A percentile compares a stretch with the other conserved stretches of the same genome.
Conservation (phyloP, 1,140 invertebrate genomes). For the Brachionus angularis region DNA sequence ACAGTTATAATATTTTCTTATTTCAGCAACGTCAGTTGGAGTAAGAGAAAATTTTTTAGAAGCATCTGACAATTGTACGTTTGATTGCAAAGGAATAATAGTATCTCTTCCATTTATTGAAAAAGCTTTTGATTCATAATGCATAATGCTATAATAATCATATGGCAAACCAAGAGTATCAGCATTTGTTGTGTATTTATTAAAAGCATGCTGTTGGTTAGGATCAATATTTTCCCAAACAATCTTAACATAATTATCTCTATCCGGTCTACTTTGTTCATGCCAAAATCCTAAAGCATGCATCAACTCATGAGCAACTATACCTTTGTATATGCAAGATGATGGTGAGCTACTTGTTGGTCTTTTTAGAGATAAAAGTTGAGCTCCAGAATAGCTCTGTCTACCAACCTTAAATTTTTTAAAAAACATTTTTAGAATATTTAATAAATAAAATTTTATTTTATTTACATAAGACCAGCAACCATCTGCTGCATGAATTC, state of each 20-base stretch:
- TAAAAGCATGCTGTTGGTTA: background rate
- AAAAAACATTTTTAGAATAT: background rate
- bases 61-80: background rate
- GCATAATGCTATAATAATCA: constrained; percentile 15
- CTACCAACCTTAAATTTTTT: constrained; percentile 34
- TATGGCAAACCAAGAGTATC: background rate
- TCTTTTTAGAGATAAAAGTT: background rate
- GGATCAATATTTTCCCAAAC: background rate
- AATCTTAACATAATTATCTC: constrained; percentile 67
- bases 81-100: background rate
- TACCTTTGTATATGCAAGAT: constrained; percentile 63
- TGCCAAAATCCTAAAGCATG: constrained; percentile 98
- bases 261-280: constrained; percentile 91
- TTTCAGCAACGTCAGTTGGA: background rate
- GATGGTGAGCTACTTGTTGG: background rate
- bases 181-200: background rate
- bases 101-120: background rate
- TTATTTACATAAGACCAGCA: constrained; percentile 27
- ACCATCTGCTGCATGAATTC: constrained; percentile 33
- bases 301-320: constrained; percentile 97
- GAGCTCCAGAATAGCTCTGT: background rate
- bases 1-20: background rate
- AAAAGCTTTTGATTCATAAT: constrained; percentile 7
- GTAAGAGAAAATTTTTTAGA: background rate
- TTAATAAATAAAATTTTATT: background rate